Evolutionary conservation across 2,113 vertebrate genomes (phyloP), one percentile per base, ranked within the genome.

Genomic region (Apteryx mantelli): DNA sequence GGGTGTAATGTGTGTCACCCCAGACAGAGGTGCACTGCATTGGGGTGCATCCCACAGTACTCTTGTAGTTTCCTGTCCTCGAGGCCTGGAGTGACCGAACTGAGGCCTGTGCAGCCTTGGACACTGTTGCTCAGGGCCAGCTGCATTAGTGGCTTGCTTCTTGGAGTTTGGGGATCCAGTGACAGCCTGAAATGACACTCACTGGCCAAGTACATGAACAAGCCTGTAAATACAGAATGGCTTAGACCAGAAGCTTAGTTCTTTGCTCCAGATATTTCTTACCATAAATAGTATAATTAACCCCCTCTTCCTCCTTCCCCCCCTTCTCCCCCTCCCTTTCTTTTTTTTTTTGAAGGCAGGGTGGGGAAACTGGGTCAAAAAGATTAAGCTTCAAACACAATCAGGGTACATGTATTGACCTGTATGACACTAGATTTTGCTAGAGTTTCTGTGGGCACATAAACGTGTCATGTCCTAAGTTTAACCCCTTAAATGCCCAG

Each of bases 331-430:
- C 36, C 36, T 36, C 7, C 34, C 9, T 32, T 34, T 34, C 19
- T n/a, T 63, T 12, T 63, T 7, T 88, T 28, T 71, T 34, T 64
- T 44, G 46, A 46, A 21, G 38, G 69, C 24, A 71, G 52, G 1
- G 1, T 19, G 25, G 44, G 44, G 40, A 82, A 92, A 82, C 25
- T 12, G 21, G 26, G 52, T 20, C 34, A 73, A 55, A 68, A 85
- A 73, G n/a, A 63, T 25, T 32, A 81, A 52, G 34, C n/a, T 66
- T 81, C 56, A 65, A 90, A 65, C 13, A 22, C 17, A 32, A 20
- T 8, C 0, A 0, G 48, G 50, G 16, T 14, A 80, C 38, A 30
- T 2, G 6, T 14, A 65, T 0, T 6, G 40, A 50, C 6, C 3
- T 83, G 34, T 38, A 34, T 4, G 21, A 46, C 11, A n/a, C 38